phyloP scores from a whole-genome alignment of 1,140 invertebrate genomes.

The Lordiphosa mommai region DNA sequence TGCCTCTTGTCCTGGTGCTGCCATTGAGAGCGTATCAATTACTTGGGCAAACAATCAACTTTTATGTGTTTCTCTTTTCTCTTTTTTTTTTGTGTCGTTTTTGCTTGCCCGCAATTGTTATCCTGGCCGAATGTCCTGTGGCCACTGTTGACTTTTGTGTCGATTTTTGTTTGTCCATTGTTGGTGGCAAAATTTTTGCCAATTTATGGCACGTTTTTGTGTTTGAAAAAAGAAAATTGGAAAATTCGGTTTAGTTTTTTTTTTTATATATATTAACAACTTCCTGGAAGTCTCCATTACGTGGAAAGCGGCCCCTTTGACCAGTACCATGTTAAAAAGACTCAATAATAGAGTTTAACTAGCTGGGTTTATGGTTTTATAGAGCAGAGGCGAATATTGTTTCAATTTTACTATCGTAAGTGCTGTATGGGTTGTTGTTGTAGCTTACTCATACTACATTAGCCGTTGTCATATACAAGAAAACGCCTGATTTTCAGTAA shows the following conservation, averaged over 20 bases:
- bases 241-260: conserved; percentile 13
- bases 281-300: conserved; percentile 65
- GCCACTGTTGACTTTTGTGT: conserved; percentile 40
- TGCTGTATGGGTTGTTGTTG: too few species aligned
- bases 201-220: conserved; percentile 57
- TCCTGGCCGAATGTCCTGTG: conserved; percentile 13
- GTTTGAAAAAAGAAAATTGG: conserved; percentile 17
- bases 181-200: conserved; percentile 42
- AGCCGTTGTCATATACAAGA: too few species aligned
- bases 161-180: conserved; percentile 12
- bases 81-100: conserved; percentile 8
- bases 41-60: conserved; percentile 68
- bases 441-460: too few species aligned
- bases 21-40: conserved; percentile 72
- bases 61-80: conserved; percentile 19
- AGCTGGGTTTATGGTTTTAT: too few species aligned
- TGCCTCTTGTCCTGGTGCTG: background rate
- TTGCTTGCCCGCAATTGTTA: conserved; percentile 35
- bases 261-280: conserved; percentile 41
- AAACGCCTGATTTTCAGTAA: too few species aligned
- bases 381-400: too few species aligned
- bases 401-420: too few species aligned
- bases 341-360: too few species aligned
- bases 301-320: conserved; percentile 7
- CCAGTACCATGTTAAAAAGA: too few species aligned